Conservation (phyloP, 2,113 vertebrate species). For the Bujurquina vittata region DNA sequence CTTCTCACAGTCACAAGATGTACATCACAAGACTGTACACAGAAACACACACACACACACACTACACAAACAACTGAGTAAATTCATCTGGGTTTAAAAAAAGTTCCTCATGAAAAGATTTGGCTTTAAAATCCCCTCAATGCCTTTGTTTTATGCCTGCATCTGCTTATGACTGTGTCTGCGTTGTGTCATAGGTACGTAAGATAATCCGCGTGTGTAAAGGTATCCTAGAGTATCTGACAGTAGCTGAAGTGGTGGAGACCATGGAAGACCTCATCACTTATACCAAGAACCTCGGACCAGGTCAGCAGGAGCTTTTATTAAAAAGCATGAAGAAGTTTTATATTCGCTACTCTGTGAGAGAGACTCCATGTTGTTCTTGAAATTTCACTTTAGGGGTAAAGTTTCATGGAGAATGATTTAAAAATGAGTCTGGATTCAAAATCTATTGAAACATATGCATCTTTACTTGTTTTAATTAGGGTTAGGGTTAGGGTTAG, state of each 20-base stretch:
- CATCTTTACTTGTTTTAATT: neutral
- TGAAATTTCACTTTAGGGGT: neutral
- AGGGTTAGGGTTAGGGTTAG: no score
- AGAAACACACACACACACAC: neutral
- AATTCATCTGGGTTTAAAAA: conserved; percentile 19
- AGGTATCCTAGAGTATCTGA: conserved; percentile 97
- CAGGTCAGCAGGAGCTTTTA: conserved; percentile 81
- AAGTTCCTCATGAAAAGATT: conserved; percentile 11
- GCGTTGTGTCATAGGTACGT: conserved; percentile 85
- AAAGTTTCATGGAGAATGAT: neutral
- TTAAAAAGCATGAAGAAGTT: neutral
- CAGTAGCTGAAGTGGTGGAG: conserved; percentile 97
- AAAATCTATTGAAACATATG: neutral
- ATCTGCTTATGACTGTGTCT: conserved; percentile 22
- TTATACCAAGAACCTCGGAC: conserved; percentile 98
- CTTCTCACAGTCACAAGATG: conserved; percentile 73
- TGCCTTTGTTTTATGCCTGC: neutral
- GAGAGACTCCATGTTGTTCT: neutral
- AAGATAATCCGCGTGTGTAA: conserved; percentile 98
- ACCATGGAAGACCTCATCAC: conserved; percentile 99
- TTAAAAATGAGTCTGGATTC: neutral
- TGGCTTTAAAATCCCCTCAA: neutral
- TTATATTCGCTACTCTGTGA: neutral
- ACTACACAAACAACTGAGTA: conserved; percentile 33
- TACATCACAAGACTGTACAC: conserved; percentile 73